phyloP scores from a whole-genome alignment of 37 sponge, comb jelly and placozoan genomes.

The Oopsacas minuta region DNA sequence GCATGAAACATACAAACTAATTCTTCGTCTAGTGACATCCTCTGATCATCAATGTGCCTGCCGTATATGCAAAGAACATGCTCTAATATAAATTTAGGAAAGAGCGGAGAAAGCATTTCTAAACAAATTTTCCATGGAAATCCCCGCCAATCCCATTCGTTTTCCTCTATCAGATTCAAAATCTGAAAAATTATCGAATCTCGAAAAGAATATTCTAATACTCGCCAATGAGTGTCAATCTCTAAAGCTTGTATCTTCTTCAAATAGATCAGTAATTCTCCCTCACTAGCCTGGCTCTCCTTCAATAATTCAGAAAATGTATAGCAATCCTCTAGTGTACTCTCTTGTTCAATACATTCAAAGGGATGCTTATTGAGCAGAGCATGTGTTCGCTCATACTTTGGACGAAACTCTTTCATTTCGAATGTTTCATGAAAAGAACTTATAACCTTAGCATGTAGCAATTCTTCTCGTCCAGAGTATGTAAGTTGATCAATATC shows the following conservation, averaged over 20 bases:
- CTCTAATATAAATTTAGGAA: not conserved
- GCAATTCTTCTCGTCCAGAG: not conserved
- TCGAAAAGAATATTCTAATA: not conserved
- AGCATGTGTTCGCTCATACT: not conserved
- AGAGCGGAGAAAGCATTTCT: not conserved
- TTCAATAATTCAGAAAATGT: not conserved
- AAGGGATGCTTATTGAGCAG: not conserved
- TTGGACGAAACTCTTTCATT: not conserved
- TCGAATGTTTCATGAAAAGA: not conserved
- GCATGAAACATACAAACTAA: not conserved
- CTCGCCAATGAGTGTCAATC: not conserved
- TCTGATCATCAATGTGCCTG: not conserved
- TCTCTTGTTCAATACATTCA: not conserved
- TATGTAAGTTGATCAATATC: not conserved
- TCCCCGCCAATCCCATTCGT: not conserved
- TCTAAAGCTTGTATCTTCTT: not conserved
- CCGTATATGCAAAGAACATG: not conserved
- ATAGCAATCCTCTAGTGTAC: not conserved
- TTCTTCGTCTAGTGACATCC: not conserved
- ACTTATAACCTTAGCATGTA: not conserved
- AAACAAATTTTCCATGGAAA: not conserved
- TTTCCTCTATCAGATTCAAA: constrained; percentile 1
- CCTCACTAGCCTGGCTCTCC: not conserved
- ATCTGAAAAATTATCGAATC: not conserved
- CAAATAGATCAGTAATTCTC: not conserved